Evolutionary conservation across 2,888 invertebrate genomes (phyloP).

Genomic region (Tetheella fluctuosa): DNA sequence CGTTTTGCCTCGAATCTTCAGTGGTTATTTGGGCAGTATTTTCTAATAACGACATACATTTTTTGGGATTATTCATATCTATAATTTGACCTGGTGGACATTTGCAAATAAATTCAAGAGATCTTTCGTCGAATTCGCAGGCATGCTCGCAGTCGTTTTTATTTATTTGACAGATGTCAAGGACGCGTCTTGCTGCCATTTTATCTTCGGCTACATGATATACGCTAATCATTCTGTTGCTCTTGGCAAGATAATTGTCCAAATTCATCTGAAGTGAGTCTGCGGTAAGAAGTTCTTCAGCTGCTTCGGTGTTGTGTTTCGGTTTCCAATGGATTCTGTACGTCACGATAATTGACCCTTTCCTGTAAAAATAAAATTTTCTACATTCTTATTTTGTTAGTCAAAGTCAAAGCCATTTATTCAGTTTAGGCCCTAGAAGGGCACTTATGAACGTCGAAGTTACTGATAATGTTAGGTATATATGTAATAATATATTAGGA

Average conservation of each 20-base stretch:
- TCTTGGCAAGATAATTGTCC: constrained; percentile 72
- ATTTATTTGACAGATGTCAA: constrained; percentile 87
- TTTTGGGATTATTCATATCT: constrained; percentile 68
- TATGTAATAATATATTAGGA: too few relatives aligned
- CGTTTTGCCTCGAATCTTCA: constrained; percentile 41
- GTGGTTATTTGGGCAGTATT: constrained; percentile 35
- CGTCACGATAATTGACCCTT: constrained; percentile 86
- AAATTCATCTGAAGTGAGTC: constrained; percentile 75
- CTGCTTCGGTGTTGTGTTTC: constrained; percentile 68
- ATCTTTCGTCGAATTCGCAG: constrained; percentile 86
- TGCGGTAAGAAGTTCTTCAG: constrained; percentile 79
- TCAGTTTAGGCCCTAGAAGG: too few relatives aligned
- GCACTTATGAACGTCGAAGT: too few relatives aligned
- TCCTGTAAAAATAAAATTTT: constrained; percentile 69
- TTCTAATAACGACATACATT: constrained; percentile 67
- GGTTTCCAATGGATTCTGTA: constrained; percentile 87
- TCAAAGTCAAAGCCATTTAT: too few relatives aligned
- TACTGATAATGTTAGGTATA: too few relatives aligned
- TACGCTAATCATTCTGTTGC: constrained; percentile 81
- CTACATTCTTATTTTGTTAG: too few relatives aligned
- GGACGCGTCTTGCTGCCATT: constrained; percentile 69
- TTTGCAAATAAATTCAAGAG: constrained; percentile 86
- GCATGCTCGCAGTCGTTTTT: constrained; percentile 87
- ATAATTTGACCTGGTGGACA: constrained; percentile 84
- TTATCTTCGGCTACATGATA: constrained; percentile 80